These are phyloP conservation scores for Tetrapedia diversipes DNA, from an alignment of 2,888 invertebrate species.

Conservation along the genomic window DNA sequence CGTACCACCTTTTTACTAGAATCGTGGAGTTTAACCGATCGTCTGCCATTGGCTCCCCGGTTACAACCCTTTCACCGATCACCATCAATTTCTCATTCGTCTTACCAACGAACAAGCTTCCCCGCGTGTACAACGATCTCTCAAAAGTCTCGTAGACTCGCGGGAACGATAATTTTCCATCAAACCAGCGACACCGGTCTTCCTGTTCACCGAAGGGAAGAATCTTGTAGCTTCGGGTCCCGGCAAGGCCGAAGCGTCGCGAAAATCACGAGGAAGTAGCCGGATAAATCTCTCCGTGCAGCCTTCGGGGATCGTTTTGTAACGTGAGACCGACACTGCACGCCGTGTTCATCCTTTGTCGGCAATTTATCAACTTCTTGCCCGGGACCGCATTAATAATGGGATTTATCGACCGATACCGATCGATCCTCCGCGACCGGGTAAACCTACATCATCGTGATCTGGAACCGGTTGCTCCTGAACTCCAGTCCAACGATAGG, in stretches of 20 bases:
- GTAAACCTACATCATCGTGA: conserved; percentile 62
- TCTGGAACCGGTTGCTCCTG: conserved; percentile 60
- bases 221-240: no score
- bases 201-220: no score
- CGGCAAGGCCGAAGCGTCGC: not conserved
- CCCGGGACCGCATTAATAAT: conserved; percentile 64
- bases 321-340: conserved; percentile 47
- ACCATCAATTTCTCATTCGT: conserved; percentile 29
- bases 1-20: no score
- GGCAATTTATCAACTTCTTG: conserved; percentile 69
- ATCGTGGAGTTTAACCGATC: no score
- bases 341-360: conserved; percentile 44
- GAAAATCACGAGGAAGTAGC: conserved; percentile 22
- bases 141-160: conserved; percentile 2
- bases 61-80: not conserved
- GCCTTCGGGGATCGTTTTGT: conserved; percentile 49
- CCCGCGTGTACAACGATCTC: not conserved
- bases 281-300: conserved; percentile 42
- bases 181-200: conserved; percentile 7
- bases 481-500: conserved; percentile 40
- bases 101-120: not conserved
- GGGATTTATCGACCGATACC: conserved; percentile 71
- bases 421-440: conserved; percentile 59
- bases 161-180: conserved; percentile 22
- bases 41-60: not conserved